Evolutionary conservation across 2,888 invertebrate genomes (phyloP).

Genomic region (Mesopsocus fuscifrons): DNA sequence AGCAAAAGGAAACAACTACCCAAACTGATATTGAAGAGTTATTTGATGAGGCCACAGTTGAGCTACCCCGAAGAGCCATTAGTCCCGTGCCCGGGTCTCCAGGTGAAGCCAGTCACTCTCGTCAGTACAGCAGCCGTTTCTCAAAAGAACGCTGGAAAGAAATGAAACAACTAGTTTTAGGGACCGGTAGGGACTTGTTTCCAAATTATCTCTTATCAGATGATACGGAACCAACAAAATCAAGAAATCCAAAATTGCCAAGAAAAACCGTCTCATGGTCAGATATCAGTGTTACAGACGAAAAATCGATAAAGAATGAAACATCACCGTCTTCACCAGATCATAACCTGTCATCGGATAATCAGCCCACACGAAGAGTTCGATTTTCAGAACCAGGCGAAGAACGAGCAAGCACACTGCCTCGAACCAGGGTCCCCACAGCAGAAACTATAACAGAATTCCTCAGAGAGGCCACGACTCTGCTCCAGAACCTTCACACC

Average conservation of each 20-base stretch:
- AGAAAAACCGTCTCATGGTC: constrained; percentile 4
- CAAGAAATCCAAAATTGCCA: background rate
- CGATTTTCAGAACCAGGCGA: background rate
- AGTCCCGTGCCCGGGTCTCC: background rate
- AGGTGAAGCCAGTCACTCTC: background rate
- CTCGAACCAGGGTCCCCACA: too few species aligned
- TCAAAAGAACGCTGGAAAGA: background rate
- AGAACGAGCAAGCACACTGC: too few species aligned
- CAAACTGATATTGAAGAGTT: constrained; percentile 3
- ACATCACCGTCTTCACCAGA: background rate
- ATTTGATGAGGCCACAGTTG: background rate
- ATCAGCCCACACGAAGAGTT: background rate
- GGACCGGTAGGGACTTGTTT: background rate
- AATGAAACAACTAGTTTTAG: background rate
- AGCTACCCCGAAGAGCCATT: background rate
- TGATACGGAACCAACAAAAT: too few species aligned
- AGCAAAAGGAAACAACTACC: background rate
- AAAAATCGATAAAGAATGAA: background rate
- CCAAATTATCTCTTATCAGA: background rate
- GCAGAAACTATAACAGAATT: too few species aligned
- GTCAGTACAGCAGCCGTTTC: background rate
- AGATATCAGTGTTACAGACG: background rate
- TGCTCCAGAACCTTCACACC: background rate
- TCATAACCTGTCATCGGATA: background rate
- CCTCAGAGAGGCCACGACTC: constrained; percentile 1